Conservation (phyloP, 1,140 invertebrate species). For the Drosophila pseudoananassae region DNA sequence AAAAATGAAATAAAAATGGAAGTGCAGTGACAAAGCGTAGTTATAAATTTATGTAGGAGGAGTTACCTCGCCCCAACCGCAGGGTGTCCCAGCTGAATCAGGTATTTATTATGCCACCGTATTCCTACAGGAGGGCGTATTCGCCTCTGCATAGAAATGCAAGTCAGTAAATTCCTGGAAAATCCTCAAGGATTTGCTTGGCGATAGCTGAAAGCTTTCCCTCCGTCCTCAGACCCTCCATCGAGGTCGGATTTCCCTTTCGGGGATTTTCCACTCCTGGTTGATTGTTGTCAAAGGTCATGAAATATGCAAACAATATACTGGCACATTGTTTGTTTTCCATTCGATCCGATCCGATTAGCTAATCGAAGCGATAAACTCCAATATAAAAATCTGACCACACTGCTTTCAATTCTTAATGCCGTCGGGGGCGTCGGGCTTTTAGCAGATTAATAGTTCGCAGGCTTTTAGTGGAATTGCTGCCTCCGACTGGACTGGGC, state of each 20-base stretch:
- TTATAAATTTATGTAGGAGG: slow-evolving; percentile 12
- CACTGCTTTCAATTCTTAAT: slow-evolving; percentile 32
- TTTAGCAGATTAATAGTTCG: slow-evolving; percentile 42
- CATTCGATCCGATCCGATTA: slow-evolving; percentile 53
- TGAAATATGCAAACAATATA: slow-evolving; percentile 66
- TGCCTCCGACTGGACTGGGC: slow-evolving; percentile 7
- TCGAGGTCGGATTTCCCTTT: slow-evolving; percentile 20
- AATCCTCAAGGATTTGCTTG: slow-evolving; percentile 69
- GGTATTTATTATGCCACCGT: slow-evolving; percentile 63
- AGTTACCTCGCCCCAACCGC: slow-evolving; percentile 9
- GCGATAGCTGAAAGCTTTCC: slow-evolving; percentile 69
- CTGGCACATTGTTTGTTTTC: slow-evolving; percentile 31
- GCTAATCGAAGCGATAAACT: slow-evolving; percentile 64
- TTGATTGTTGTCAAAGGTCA: slow-evolving; percentile 43
- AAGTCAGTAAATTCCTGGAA: slow-evolving; percentile 62
- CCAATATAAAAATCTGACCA: slow-evolving; percentile 27
- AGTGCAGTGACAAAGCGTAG: slow-evolving; percentile 2
- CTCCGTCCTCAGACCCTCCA: neutral
- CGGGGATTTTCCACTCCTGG: slow-evolving; percentile 51
- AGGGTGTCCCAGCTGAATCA: slow-evolving; percentile 25
- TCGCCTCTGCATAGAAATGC: slow-evolving; percentile 62
- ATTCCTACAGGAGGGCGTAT: slow-evolving; percentile 16
- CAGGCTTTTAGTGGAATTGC: slow-evolving; percentile 37
- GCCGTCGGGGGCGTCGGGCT: slow-evolving; percentile 12
- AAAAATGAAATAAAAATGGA: neutral